A percentile compares a stretch with the other conserved stretches of the same genome.
These are phyloP conservation scores for Stegophylla sp. DNA, from an alignment of 2,888 invertebrate genomes.

Conservation along the genomic window DNA sequence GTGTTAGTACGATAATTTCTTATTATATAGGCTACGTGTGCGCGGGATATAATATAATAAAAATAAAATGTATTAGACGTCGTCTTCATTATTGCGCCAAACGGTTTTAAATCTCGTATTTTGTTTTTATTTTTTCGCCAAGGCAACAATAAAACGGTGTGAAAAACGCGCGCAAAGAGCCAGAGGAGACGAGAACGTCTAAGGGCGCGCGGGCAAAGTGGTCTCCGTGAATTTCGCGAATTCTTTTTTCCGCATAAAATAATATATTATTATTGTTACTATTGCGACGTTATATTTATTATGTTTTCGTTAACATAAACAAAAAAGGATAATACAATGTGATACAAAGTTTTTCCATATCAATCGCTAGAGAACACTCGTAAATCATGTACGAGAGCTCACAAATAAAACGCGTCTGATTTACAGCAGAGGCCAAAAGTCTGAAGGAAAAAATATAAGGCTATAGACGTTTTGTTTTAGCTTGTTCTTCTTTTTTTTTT, in stretches of 20 bases:
- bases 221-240: slow-evolving; percentile 12
- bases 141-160: no score
- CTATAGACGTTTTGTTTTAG: neutral
- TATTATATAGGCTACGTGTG: no score
- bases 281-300: slow-evolving; percentile 42
- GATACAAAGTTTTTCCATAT: slow-evolving; percentile 49
- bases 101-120: no score
- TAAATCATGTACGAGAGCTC: slow-evolving; percentile 44
- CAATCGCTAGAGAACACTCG: slow-evolving; percentile 41
- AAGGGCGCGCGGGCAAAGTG: neutral
- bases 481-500: neutral
- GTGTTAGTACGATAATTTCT: no score
- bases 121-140: no score
- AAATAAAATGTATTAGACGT: no score
- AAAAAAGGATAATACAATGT: slow-evolving; percentile 40
- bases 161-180: neutral
- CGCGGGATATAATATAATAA: no score
- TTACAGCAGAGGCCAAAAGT: slow-evolving; percentile 39
- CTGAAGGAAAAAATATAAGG: slow-evolving; percentile 22
- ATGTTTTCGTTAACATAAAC: slow-evolving; percentile 48
- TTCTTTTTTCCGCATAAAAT: slow-evolving; percentile 1
- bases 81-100: no score
- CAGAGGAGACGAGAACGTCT: neutral
- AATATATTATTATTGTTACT: slow-evolving; percentile 15
- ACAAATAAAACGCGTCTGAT: slow-evolving; percentile 26